Conservation (phyloP, 2,113 vertebrate species). For the Athene noctua region DNA sequence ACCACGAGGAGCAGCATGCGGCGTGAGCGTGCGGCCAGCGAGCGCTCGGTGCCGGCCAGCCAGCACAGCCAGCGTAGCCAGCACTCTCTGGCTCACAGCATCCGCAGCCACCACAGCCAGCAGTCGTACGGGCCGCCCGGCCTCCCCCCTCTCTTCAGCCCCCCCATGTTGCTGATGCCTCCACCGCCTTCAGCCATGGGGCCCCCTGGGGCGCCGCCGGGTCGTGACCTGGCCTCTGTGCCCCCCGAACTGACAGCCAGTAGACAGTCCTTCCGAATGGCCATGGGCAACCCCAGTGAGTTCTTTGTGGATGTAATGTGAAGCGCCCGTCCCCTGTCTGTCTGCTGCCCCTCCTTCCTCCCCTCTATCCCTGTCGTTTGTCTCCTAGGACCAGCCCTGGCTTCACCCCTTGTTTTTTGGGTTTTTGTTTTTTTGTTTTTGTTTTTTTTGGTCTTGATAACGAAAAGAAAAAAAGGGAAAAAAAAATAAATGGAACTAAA, state of each 20-base stretch:
- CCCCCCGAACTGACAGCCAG: constrained; percentile 95
- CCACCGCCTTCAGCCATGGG: constrained; percentile 77
- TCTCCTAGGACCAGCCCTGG: constrained; percentile 58
- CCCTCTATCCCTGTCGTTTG: constrained; percentile 4
- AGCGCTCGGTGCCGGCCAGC: constrained; percentile 77
- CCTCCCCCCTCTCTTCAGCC: constrained; percentile 83
- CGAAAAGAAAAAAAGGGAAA: constrained; percentile 63
- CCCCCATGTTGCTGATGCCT: constrained; percentile 82
- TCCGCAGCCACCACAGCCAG: constrained; percentile 84
- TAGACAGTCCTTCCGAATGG: constrained; percentile 94
- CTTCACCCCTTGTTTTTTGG: constrained; percentile 38
- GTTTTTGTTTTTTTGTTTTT: constrained; percentile 33
- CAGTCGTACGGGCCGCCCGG: constrained; percentile 79
- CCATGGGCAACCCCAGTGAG: constrained; percentile 95
- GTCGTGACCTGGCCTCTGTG: constrained; percentile 87
- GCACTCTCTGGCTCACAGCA: constrained; percentile 82
- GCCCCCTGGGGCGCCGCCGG: constrained; percentile 83
- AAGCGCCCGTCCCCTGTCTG: constrained; percentile 63
- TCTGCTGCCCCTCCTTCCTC: constrained; percentile 25
- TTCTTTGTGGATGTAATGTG: constrained; percentile 99
- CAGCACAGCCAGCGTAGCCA: constrained; percentile 90
- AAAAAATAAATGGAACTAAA: constrained; percentile 79
- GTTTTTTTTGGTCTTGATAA: constrained; percentile 70
- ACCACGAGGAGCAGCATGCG: constrained; percentile 80
- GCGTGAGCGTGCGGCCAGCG: constrained; percentile 79